Evolutionary conservation across 2,113 vertebrate species (phyloP).

Genomic region (Coracopsis vasa): DNA sequence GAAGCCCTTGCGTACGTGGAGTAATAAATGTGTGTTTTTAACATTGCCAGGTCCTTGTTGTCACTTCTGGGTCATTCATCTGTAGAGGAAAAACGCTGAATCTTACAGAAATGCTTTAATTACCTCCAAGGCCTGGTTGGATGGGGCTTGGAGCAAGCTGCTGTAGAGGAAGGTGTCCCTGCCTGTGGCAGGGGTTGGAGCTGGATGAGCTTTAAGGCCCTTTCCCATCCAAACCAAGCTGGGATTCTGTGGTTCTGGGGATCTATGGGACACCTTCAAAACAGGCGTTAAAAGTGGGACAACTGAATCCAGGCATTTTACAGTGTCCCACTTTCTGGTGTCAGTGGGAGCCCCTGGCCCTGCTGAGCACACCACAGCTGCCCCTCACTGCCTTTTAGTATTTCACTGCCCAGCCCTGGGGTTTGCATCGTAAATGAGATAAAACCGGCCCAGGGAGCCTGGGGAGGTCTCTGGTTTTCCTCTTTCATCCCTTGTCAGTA

Average conservation of each 20-base stretch:
- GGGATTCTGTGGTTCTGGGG: background rate
- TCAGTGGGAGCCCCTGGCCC: background rate
- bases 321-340: accelerated
- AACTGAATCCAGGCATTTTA: accelerated
- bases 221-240: background rate
- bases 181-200: background rate
- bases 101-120: background rate
- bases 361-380: background rate
- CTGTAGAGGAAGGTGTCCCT: background rate
- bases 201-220: background rate
- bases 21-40: slow-evolving; percentile 68
- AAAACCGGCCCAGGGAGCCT: accelerated
- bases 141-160: background rate
- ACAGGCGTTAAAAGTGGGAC: accelerated
- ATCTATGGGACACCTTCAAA: background rate
- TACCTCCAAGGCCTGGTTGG: background rate
- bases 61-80: background rate
- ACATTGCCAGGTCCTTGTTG: background rate
- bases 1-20: background rate
- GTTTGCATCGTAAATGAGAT: background rate
- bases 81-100: accelerated
- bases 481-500: background rate
- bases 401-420: background rate
- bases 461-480: background rate
- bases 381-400: accelerated